Evolutionary conservation across 1,140 invertebrate species (phyloP), one percentile per base, ranked within the genome.

Genomic region (Nylanderia fulva): DNA sequence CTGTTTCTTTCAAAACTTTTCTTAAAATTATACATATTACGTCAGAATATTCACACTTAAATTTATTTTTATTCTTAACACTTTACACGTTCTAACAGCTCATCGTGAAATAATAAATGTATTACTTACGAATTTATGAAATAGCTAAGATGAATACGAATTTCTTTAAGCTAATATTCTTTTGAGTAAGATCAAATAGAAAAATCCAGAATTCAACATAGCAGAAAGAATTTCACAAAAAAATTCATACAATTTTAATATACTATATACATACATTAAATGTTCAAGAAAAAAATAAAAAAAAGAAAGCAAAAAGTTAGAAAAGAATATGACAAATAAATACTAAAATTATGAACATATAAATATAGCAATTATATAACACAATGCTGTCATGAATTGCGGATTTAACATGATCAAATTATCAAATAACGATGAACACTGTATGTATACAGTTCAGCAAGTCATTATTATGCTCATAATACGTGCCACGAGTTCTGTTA

Each of bases 391-490:
- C 7, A 11, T 33, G 33, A 63, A 29, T 45, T n/a, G 42, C 8
- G 7, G 18, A 79, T 68, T 36, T 36, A 42, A 66, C 5, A 7
- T 24, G 2, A 11, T 24, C 8, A 7, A 66, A 33, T 36, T 36
- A 68, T 29, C 39, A 15, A 24, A 13, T 13, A 29, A 39, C 52
- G 15, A 39, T 15, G 24, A 75, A 27, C 9, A 15, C 21, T 75
- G 58, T 15, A 0, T 13, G 52, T 18, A 11, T n/a, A n/a, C n/a
- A n/a, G 7, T 33, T 68, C 61, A 52, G 21, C 61, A 8, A n/a
- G 27, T 66, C 75, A 66, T 77, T 64, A 77, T 29, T 36, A 36
- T 36, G 8, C 60, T 77, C 27, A 36, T 48, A 48, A 77, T 66
- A 39, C 8, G 13, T n/a, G 42, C 42, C 60, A 52, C 42, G 39